Evolutionary conservation across 2,113 vertebrate genomes (phyloP).

Genomic region (Sebastes schlegelii): DNA sequence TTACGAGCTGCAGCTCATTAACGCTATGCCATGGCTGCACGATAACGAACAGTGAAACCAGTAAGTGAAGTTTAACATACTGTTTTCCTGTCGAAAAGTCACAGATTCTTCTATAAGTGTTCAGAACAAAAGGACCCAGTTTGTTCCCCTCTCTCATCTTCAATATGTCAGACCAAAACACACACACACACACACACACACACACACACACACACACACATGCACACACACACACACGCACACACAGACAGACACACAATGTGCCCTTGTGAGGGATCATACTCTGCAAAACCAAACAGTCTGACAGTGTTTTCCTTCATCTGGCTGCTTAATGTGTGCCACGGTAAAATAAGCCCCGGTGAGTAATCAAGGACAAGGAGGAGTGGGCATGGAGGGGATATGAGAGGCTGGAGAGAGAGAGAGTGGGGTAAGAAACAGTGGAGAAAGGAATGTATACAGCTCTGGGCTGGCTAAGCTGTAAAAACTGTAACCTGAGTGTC

Average conservation of each 20-base stretch:
- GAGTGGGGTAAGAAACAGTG: constrained; percentile 85
- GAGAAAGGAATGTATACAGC: constrained; percentile 99
- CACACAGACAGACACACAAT: constrained; percentile 85
- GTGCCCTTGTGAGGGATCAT: constrained; percentile 94
- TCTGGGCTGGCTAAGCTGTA: constrained; percentile 97
- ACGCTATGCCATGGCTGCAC: constrained; percentile 9
- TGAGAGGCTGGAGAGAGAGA: constrained; percentile 63
- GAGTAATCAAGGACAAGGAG: constrained; percentile 90
- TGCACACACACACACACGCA: constrained; percentile 6
- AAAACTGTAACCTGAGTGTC: constrained; percentile 98
- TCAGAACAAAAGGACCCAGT: constrained; percentile 30
- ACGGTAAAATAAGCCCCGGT: constrained; percentile 96
- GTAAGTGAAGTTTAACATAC: constrained; percentile 3
- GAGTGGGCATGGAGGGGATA: constrained; percentile 69
- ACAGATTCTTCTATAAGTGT: constrained; percentile 1
- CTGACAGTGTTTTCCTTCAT: constrained; percentile 96
- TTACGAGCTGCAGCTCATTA: constrained; percentile 2
- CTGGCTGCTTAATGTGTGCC: constrained; percentile 95
- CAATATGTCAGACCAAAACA: constrained; percentile 56
- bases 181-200: constrained; percentile 6
- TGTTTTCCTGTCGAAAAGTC: constrained; percentile 30
- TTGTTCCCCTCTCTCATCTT: constrained; percentile 45
- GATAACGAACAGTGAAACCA: constrained; percentile 1
- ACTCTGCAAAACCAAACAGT: constrained; percentile 88
- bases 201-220: neutral